Conservation (phyloP, 2,113 vertebrate species). For the Cyprinodon variegatus region DNA sequence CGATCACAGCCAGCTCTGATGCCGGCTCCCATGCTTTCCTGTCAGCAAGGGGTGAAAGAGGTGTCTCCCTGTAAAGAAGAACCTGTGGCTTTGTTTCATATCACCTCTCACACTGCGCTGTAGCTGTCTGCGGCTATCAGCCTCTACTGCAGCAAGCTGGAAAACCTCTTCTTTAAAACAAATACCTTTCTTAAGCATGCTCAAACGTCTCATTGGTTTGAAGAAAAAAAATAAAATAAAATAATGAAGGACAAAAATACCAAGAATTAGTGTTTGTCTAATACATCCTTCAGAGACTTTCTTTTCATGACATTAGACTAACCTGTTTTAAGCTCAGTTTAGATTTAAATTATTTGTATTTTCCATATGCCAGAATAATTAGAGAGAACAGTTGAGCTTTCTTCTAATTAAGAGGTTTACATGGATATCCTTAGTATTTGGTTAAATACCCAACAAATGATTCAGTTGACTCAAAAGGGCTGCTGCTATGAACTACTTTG, state of each 20-base stretch:
- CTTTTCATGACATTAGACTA: too few relatives aligned
- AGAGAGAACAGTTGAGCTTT: too few relatives aligned
- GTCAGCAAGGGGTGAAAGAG: conserved; percentile 67
- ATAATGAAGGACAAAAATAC: not conserved
- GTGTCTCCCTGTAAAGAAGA: conserved; percentile 62
- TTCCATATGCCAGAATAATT: too few relatives aligned
- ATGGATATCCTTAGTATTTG: too few relatives aligned
- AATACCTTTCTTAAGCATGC: conserved; percentile 1
- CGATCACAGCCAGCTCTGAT: conserved; percentile 64
- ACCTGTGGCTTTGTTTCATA: conserved; percentile 65
- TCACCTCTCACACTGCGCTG: conserved; percentile 56
- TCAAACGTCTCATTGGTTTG: not conserved
- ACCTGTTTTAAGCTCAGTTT: too few relatives aligned
- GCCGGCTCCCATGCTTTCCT: conserved; percentile 47
- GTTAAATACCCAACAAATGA: too few relatives aligned
- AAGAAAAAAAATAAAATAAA: not conserved
- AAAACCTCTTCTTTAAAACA: conserved; percentile 26
- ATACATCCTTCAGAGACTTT: too few relatives aligned
- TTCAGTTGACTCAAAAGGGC: too few relatives aligned
- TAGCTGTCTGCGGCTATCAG: conserved; percentile 68
- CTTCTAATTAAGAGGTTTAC: too few relatives aligned
- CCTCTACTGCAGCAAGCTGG: conserved; percentile 37
- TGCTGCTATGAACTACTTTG: too few relatives aligned
- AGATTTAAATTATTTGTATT: too few relatives aligned
- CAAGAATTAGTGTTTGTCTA: not conserved